Conservation (phyloP, 2,888 invertebrate species). For the Melieria picta region DNA sequence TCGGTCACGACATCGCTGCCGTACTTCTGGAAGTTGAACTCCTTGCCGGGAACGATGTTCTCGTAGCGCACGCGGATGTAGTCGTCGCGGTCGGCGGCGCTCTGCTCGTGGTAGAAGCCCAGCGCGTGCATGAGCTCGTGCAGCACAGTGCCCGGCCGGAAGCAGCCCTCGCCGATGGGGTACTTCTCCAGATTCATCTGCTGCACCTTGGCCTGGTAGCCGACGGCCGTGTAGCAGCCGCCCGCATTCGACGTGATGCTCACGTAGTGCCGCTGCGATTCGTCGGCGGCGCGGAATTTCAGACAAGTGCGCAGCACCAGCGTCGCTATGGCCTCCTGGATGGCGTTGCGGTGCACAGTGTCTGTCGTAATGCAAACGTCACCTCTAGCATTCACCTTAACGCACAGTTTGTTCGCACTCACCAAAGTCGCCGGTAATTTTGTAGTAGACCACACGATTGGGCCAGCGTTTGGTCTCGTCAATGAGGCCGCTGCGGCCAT, state of each 20-base stretch:
- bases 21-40: conserved; percentile 77
- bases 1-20: conserved; percentile 69
- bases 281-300: conserved; percentile 72
- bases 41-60: conserved; percentile 69
- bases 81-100: conserved; percentile 77
- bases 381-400: neutral
- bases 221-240: conserved; percentile 84
- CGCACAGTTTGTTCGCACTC: conserved; percentile 9
- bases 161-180: conserved; percentile 59
- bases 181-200: conserved; percentile 58
- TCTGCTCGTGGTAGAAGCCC: conserved; percentile 85
- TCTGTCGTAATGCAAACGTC: conserved; percentile 41
- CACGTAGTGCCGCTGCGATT: conserved; percentile 52
- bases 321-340: conserved; percentile 75
- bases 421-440: conserved; percentile 53
- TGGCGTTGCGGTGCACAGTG: conserved; percentile 69
- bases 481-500: conserved; percentile 71
- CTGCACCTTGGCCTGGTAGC: conserved; percentile 68
- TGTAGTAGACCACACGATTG: conserved; percentile 74
- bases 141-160: conserved; percentile 69
- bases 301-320: conserved; percentile 79
- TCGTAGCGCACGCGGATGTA: conserved; percentile 70
- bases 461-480: conserved; percentile 72
- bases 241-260: conserved; percentile 55
- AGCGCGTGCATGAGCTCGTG: conserved; percentile 83